A percentile compares a stretch with the other conserved stretches of the same genome.
Conservation (phyloP, 2,797 vertebrate species). For the Alfaro cultratus region DNA sequence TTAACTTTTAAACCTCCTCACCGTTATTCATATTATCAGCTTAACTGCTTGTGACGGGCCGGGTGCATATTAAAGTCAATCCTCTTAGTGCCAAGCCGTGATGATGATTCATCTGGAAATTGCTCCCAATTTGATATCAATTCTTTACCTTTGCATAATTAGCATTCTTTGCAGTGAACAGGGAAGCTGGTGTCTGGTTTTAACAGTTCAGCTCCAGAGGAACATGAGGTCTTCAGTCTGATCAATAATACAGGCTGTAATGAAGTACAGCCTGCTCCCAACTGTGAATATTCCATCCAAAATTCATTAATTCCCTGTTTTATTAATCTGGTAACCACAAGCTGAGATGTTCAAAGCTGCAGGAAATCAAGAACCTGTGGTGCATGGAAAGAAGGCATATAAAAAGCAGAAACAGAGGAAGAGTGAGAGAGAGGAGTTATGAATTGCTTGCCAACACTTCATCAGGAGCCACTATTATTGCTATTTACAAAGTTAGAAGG, state of each 20-base stretch:
- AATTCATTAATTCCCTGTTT: slow-evolving; percentile 86
- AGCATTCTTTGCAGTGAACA: slow-evolving; percentile 64
- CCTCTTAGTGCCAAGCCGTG: slow-evolving; percentile 69
- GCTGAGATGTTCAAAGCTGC: slow-evolving; percentile 79
- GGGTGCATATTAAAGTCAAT: slow-evolving; percentile 76
- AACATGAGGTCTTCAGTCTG: slow-evolving; percentile 74
- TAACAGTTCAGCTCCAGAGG: slow-evolving; percentile 73
- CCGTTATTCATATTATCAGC: slow-evolving; percentile 17
- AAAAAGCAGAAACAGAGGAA: slow-evolving; percentile 25
- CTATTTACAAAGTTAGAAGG: slow-evolving; percentile 63
- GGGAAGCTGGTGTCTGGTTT: slow-evolving; percentile 35
- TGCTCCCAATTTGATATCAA: slow-evolving; percentile 80
- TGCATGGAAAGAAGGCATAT: slow-evolving; percentile 55
- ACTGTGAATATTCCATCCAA: slow-evolving; percentile 82
- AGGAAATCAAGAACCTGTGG: slow-evolving; percentile 70
- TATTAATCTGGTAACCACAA: slow-evolving; percentile 81
- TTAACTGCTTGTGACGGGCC: slow-evolving; percentile 67
- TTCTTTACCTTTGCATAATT: slow-evolving; percentile 76
- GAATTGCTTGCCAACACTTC: slow-evolving; percentile 55
- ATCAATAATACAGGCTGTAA: slow-evolving; percentile 86
- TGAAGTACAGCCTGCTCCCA: slow-evolving; percentile 76
- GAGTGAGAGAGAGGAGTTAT: slow-evolving; percentile 42
- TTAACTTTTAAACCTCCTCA: slow-evolving; percentile 19
- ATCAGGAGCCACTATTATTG: slow-evolving; percentile 30
- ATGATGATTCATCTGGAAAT: slow-evolving; percentile 79